These are phyloP conservation scores for Saguinus midas DNA, from an alignment of 2,113 vertebrate species.

Conservation along the genomic window DNA sequence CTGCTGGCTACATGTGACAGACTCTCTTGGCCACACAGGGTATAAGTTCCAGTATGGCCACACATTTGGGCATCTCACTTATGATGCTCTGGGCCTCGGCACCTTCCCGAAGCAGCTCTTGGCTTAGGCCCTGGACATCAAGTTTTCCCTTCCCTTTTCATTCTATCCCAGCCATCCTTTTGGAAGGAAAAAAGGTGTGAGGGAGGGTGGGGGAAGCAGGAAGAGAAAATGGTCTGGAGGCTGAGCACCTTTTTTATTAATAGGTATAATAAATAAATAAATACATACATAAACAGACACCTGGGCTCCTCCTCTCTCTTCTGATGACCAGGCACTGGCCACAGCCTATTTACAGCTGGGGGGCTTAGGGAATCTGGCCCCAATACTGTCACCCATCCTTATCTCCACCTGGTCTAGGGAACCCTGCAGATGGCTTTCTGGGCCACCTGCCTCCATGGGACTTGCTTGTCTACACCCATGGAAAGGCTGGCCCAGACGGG, in stretches of 20 bases:
- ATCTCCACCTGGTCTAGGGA: background rate
- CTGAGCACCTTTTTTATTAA: constrained; percentile 91
- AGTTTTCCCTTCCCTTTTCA: background rate
- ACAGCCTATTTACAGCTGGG: constrained; percentile 68
- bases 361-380: constrained; percentile 55
- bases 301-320: constrained; percentile 63
- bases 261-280: constrained; percentile 92
- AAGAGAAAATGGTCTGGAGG: constrained; percentile 53
- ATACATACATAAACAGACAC: constrained; percentile 86
- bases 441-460: background rate
- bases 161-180: background rate
- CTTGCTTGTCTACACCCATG: background rate
- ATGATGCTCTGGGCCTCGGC: constrained; percentile 78
- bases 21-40: constrained; percentile 67
- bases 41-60: constrained; percentile 85
- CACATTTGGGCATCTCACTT: constrained; percentile 85
- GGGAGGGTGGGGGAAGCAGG: background rate
- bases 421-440: constrained; percentile 38
- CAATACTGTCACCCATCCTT: constrained; percentile 58
- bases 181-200: background rate
- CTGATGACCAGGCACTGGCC: constrained; percentile 50
- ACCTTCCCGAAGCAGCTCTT: constrained; percentile 69
- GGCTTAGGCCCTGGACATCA: background rate
- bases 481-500: background rate
- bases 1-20: constrained; percentile 19